phyloP scores from a whole-genome alignment of 2,797 vertebrate genomes.

The Dromococcyx pavoninus region DNA sequence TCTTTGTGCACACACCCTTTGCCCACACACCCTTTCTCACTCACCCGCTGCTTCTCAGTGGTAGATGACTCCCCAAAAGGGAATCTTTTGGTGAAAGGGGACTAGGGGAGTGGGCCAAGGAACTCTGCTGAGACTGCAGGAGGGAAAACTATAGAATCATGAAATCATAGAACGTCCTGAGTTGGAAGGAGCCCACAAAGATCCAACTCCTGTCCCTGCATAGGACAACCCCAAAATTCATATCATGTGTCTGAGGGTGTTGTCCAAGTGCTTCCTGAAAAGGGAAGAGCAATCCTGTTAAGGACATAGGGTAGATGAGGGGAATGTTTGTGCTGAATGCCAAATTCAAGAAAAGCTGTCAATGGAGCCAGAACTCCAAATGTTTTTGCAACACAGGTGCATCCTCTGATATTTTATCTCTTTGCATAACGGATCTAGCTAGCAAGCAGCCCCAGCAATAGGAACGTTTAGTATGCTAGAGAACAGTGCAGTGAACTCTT shows the following conservation, averaged over 20 bases:
- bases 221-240: no score
- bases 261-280: no score
- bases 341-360: background rate
- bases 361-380: background rate
- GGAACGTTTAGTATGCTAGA: background rate
- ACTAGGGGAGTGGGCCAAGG: background rate
- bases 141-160: background rate
- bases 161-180: no score
- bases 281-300: background rate
- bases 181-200: no score
- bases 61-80: background rate
- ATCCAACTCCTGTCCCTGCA: no score
- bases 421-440: background rate
- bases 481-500: background rate
- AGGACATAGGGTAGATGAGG: background rate
- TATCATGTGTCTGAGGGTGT: no score
- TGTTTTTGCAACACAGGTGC: background rate
- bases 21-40: no score
- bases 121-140: background rate
- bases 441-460: accelerated
- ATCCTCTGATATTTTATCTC: slow-evolving; percentile 4
- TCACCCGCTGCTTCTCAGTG: background rate
- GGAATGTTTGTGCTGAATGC: background rate
- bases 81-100: background rate
- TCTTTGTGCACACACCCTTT: background rate